phyloP scores from a whole-genome alignment of 1,140 invertebrate genomes.

The Myzus persicae region DNA sequence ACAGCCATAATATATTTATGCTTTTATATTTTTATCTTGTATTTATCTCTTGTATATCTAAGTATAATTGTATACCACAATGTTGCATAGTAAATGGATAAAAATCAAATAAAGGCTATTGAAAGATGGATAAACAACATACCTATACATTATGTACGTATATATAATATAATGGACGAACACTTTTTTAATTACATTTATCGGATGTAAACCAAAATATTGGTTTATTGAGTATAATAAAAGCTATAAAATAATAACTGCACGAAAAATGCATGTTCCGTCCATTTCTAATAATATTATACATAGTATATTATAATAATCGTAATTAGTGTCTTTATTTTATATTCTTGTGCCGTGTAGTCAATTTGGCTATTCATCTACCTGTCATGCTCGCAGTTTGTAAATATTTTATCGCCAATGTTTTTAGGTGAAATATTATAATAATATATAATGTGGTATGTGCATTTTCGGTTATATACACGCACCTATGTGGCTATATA shows the following conservation, averaged over 20 bases:
- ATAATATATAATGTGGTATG: not conserved
- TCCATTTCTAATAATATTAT: not conserved
- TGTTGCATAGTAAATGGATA: not conserved
- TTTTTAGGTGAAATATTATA: constrained; percentile 22
- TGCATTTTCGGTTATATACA: not conserved
- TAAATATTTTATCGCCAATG: constrained; percentile 41
- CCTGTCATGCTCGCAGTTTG: constrained; percentile 25
- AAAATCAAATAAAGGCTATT: not conserved
- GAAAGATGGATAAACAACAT: not conserved
- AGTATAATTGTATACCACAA: not conserved
- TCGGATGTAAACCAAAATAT: not conserved
- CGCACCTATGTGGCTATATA: not conserved
- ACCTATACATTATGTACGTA: not conserved
- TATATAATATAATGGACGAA: not conserved
- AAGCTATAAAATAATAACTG: not conserved
- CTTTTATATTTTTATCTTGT: no score
- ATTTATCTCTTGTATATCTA: not conserved
- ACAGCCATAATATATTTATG: not conserved
- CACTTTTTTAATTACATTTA: not conserved
- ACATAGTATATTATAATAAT: no score
- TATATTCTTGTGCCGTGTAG: not conserved
- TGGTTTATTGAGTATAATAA: not conserved
- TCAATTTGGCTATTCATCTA: not conserved
- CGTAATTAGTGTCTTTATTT: constrained; percentile 2
- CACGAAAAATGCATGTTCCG: not conserved